Conservation (phyloP, 2,113 vertebrate species). For the Pan troglodytes region NHGRI_mPanTro3-v2.1_pri NC_072407.2:129735501-129736000, state of each 20-base stretch:
- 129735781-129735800: not conserved
- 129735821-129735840: not conserved
- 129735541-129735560: not conserved
- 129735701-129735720: not conserved
- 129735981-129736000: not conserved
- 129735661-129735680: not conserved
- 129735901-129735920: not conserved
- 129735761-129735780: not conserved
- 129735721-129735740: not conserved
- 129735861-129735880: not conserved
- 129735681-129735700: accelerated
- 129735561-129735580: not conserved
- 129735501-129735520: not conserved
- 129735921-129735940: not conserved
- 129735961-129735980: not conserved
- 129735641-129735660: not conserved
- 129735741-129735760: not conserved
- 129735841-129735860: not conserved
- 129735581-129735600: not conserved
- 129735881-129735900: not conserved
- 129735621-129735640: not conserved
- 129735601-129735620: not conserved
- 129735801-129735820: not conserved
- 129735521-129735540: not conserved
- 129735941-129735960: not conserved